Conservation (phyloP, 2,113 vertebrate genomes). For the Protobothrops flavoviridis region DNA sequence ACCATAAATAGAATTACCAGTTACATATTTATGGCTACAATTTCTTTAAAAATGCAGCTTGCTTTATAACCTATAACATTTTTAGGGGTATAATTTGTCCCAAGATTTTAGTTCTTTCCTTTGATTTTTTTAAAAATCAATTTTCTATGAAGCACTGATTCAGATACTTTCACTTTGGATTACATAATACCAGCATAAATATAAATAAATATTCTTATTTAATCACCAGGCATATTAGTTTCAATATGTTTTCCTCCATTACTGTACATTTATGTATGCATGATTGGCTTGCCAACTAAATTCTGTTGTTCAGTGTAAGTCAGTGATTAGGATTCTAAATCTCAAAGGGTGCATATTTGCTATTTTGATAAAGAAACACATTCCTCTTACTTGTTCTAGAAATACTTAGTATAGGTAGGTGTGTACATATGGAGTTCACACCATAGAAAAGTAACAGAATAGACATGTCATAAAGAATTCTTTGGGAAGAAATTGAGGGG, state of each 20-base stretch:
- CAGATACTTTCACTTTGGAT: background rate
- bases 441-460: background rate
- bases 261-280: background rate
- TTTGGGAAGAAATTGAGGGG: background rate
- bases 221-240: background rate
- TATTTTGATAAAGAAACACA: background rate
- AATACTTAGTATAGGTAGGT: background rate
- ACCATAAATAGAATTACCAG: background rate
- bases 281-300: background rate
- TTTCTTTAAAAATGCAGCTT: background rate
- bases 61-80: background rate
- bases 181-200: background rate
- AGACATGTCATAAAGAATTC: background rate
- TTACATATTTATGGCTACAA: background rate
- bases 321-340: background rate
- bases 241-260: background rate
- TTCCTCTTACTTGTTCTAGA: background rate
- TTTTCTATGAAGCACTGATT: background rate
- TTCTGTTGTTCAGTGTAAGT: background rate
- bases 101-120: background rate
- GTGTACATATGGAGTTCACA: background rate
- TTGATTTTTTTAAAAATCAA: background rate
- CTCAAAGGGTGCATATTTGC: background rate
- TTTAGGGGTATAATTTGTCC: background rate
- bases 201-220: background rate